Percentiles rank a stretch among this genome's conserved stretches.
phyloP scores from a whole-genome alignment of 2,888 invertebrate species.

The Toxonevra muliebris region DNA sequence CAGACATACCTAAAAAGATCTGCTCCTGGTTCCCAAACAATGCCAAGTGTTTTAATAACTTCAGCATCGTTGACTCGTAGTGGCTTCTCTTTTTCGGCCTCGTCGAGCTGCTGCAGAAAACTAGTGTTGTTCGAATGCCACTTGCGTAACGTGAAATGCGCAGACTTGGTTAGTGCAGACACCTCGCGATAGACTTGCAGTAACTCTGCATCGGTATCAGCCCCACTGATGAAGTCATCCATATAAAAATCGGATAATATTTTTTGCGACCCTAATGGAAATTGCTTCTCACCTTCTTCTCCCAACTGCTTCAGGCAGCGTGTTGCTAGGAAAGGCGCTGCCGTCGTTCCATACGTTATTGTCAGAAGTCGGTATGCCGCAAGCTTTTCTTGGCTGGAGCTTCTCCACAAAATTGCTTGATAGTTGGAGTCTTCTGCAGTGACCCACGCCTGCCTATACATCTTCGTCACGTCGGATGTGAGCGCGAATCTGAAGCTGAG shows the following conservation, averaged over 20 bases:
- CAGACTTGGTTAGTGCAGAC: neutral
- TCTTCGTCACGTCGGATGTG: slow-evolving; percentile 8
- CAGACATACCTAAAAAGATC: slow-evolving; percentile 27
- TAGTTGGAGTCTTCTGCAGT: slow-evolving; percentile 9
- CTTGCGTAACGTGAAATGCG: too few relatives aligned
- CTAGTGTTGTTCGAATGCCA: too few relatives aligned
- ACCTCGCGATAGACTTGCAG: slow-evolving; percentile 24
- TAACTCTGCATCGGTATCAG: slow-evolving; percentile 26
- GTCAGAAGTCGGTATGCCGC: slow-evolving; percentile 25
- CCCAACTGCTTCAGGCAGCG: too few relatives aligned
- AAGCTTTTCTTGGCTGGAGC: too few relatives aligned
- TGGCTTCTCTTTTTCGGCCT: too few relatives aligned
- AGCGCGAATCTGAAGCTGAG: too few relatives aligned
- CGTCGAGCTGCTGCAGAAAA: too few relatives aligned
- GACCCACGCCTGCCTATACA: slow-evolving; percentile 14
- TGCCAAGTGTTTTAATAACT: slow-evolving; percentile 33
- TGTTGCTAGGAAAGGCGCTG: too few relatives aligned
- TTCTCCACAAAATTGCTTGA: too few relatives aligned
- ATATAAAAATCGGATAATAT: slow-evolving; percentile 19
- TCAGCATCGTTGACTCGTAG: too few relatives aligned
- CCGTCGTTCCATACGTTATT: slow-evolving; percentile 34
- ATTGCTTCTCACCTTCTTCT: slow-evolving; percentile 24
- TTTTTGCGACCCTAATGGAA: slow-evolving; percentile 5
- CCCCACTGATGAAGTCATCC: slow-evolving; percentile 31
- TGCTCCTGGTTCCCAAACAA: slow-evolving; percentile 27